Base-by-base conservation (phyloP, 2,113 vertebrate species). In the Percopsis transmontana region DNA sequence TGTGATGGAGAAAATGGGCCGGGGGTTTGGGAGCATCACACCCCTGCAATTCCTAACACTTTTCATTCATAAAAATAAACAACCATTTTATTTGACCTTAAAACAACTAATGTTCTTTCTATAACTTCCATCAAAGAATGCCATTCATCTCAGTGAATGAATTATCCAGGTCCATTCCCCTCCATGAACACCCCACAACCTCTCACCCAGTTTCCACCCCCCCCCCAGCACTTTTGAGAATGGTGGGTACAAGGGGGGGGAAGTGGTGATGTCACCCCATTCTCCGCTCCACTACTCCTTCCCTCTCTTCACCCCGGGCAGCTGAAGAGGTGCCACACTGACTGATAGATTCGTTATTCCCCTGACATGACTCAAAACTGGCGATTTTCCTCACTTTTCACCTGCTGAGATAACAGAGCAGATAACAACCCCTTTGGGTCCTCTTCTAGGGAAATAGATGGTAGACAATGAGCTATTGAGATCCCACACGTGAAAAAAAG, bases 181-280 rank as follows among this genome's bases (percentile, higher is more conserved):
- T 64, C 59, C 72, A 59, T 14, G 1, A 59, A 61, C 45, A 61
- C 48, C 76, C 70, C 76, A 66, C 79, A 79, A 92, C 89, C 92
- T 91, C 83, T 92, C 87, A 90, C 91, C 91, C 83, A 91, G 80
- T 87, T 91, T 88, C 83, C 62, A 63, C 64, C 60, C 52, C 59
- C 63, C 64, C 60, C 45, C 55, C 67, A 13, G n/a, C n/a, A n/a
- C n/a, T n/a, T n/a, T n/a, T n/a, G n/a, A n/a, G n/a, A n/a, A n/a
- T n/a, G 83, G 84, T 66, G 71, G 68, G 67, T 72, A 69, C 53
- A 57, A 68, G 64, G 20, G 20, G 72, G 74, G 82, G 70, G 72
- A 74, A 84, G 72, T 73, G 61, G 71, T 73, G 81, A 80, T 69
- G 67, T 80, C 80, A 80, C 51, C 59, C 76, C 55, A 45, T 12